phyloP scores from a whole-genome alignment of 1,140 invertebrate species.

The Diuraphis noxia region DNA sequence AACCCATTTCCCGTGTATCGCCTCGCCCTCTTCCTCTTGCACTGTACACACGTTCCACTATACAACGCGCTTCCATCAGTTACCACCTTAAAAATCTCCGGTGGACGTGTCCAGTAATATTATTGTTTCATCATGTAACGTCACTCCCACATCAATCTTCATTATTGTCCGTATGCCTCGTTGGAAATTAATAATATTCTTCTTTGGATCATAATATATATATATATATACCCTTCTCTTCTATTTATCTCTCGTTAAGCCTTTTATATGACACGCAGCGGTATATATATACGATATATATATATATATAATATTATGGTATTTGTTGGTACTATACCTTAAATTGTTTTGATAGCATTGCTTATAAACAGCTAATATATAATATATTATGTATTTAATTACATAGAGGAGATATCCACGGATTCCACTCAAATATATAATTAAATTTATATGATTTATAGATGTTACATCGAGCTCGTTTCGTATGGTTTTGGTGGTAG shows the following conservation, averaged over 20 bases:
- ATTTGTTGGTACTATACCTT: not conserved
- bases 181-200: not conserved
- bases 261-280: not conserved
- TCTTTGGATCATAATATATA: not conserved
- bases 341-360: not conserved
- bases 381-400: not conserved
- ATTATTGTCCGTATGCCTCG: not conserved
- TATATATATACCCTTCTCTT: not conserved
- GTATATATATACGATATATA: not conserved
- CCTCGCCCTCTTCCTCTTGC: not conserved
- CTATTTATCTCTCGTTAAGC: not conserved
- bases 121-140: not conserved
- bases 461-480: not conserved
- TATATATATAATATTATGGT: not conserved
- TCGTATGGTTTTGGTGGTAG: not conserved
- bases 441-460: not conserved
- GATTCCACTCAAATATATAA: not conserved
- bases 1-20: not conserved
- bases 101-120: not conserved
- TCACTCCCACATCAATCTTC: constrained; percentile 8
- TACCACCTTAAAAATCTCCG: not conserved
- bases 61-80: not conserved
- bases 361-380: not conserved
- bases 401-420: not conserved
- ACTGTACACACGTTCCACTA: not conserved